phyloP scores from a whole-genome alignment of 2,113 vertebrate genomes.

The Choloepus hoffmanni region DNA sequence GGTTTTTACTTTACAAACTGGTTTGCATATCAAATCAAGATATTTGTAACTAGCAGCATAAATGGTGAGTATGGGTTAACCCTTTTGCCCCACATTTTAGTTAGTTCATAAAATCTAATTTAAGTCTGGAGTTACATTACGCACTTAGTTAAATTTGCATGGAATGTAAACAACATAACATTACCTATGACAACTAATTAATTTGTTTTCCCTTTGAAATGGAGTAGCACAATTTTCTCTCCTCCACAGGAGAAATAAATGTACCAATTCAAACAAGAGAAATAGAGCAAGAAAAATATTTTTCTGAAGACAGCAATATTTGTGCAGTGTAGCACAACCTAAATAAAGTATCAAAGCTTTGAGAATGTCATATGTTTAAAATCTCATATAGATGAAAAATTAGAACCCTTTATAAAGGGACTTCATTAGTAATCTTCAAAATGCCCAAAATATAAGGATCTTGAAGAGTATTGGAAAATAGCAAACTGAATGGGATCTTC shows the following conservation, averaged over 20 bases:
- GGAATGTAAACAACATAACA: conserved; percentile 23
- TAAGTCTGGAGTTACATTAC: not conserved
- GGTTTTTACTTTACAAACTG: conserved; percentile 30
- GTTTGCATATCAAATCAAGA: not conserved
- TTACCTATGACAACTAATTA: conserved; percentile 10
- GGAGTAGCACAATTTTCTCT: conserved; percentile 20
- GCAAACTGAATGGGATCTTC: not conserved
- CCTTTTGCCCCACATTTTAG: not conserved
- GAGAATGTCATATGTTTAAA: not conserved
- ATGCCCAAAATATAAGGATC: not conserved
- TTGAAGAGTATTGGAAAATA: not conserved
- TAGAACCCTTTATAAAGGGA: conserved; percentile 31
- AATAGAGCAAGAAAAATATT: not conserved
- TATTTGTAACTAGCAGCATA: conserved; percentile 18
- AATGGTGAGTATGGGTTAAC: not conserved
- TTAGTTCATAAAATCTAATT: conserved; percentile 6
- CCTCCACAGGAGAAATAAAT: not conserved
- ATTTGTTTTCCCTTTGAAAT: conserved; percentile 64
- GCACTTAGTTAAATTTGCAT: conserved; percentile 24
- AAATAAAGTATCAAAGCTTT: not conserved
- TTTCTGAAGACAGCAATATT: not conserved
- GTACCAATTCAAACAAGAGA: not conserved
- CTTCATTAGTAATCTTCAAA: not conserved
- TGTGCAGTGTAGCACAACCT: not conserved
- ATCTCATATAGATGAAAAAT: not conserved